Base-by-base conservation (phyloP, 2,113 vertebrate genomes). In the Cariama cristata region DNA sequence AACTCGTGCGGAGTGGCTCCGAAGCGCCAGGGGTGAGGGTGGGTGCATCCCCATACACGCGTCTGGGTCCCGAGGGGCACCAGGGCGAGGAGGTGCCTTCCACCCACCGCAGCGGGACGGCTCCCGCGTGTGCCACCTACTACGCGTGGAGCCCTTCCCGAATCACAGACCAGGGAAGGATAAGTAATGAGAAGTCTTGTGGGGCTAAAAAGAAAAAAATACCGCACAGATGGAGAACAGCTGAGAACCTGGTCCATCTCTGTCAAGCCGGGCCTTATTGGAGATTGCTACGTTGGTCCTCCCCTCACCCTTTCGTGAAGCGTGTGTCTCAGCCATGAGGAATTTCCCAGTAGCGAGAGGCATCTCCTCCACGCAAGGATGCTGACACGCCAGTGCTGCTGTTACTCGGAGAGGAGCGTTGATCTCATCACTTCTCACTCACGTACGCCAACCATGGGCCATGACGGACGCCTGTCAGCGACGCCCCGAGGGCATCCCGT, bases 41-140 rank as follows among this genome's bases (percentile, higher is more conserved):
- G 22, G 4, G 16, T 11, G n/a, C 24, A 12, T 35, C 47, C 0
- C 5, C 6, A 35, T 21, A 55, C 9, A 30, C 16, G 0, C 1
- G n/a, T 23, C 55, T 59, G 49, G 35, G 45, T 67, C 35, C 52
- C 44, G 18, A 87, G 60, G 47, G 38, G 14, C 35, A 83, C 22
- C 38, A 9, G 0, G 2, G n/a, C 0, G 2, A 94, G 63, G 14
- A 42, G 60, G 52, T 35, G 14, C 30, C 45, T 66, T 72, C 58
- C 52, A 12, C 45, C 42, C 50, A 60, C 59, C 75, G 63, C 63
- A 55, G 38, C 52, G 69, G 50, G 50, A 50, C 42, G 63, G 60
- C 11, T 63, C 32, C 58, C 22, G 38, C 0, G 0, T 8, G 12
- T 27, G 38, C 14, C 79, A 22, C 15, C 52, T 14, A 14, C 8